Conservation (phyloP, 2,888 invertebrate species). For the Drosophila macrospina region DNA sequence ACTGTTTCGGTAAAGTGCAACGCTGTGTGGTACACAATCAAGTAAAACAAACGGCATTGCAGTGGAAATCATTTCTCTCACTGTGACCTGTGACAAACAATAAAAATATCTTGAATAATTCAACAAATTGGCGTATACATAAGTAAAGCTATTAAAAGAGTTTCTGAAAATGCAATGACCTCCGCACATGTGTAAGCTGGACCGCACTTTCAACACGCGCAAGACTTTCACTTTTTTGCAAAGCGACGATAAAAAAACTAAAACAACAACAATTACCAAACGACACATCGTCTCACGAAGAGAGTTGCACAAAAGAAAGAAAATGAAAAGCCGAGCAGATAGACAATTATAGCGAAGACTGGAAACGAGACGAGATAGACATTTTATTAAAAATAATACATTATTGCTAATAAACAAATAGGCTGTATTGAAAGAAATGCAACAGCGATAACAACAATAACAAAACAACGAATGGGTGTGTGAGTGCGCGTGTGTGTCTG, state of each 20-base stretch:
- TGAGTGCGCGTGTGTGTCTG: conserved; percentile 24
- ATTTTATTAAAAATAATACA: conserved; percentile 37
- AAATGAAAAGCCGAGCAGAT: conserved; percentile 47
- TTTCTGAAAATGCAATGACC: conserved; percentile 11
- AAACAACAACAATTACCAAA: conserved; percentile 67
- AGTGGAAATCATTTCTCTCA: conserved; percentile 50
- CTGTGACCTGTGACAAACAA: conserved; percentile 49
- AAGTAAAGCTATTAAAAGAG: conserved; percentile 19
- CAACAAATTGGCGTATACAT: conserved; percentile 14
- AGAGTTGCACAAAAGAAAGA: conserved; percentile 39
- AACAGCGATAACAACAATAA: conserved; percentile 57
- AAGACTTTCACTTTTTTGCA: conserved; percentile 72
- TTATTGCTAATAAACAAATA: conserved; percentile 40
- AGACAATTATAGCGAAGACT: conserved; percentile 36
- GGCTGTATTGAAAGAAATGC: conserved; percentile 34
- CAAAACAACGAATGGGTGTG: conserved; percentile 41
- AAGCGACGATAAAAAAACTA: conserved; percentile 55
- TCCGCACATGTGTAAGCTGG: conserved; percentile 25
- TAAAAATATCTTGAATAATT: conserved; percentile 28
- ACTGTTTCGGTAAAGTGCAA: conserved; percentile 47
- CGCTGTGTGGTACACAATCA: conserved; percentile 50
- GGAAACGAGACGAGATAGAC: conserved; percentile 21
- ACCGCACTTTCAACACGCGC: conserved; percentile 33
- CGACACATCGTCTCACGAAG: conserved; percentile 54
- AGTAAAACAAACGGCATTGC: conserved; percentile 61